These are phyloP conservation scores for Serripes groenlandicus DNA, from an alignment of 2,888 invertebrate genomes.

Conservation along the genomic window DNA sequence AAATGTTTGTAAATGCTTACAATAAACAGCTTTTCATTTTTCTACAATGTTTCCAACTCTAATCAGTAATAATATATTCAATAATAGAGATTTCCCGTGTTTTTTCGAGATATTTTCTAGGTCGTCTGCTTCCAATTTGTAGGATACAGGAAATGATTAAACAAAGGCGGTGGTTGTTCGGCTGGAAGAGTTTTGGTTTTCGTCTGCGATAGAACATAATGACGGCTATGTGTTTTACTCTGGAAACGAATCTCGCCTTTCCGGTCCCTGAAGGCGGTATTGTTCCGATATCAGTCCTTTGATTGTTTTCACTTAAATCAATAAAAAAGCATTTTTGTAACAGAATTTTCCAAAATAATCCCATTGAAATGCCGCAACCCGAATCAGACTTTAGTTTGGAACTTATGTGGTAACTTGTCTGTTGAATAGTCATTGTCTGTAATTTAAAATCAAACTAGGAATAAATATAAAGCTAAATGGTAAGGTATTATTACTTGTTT, in stretches of 20 bases:
- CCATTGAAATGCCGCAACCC: background rate
- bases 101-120: too few species aligned
- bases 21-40: too few species aligned
- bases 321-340: conserved; percentile 14
- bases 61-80: too few species aligned
- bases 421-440: too few species aligned
- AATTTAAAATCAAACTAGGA: too few species aligned
- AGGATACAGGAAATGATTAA: too few species aligned
- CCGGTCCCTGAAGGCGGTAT: conserved; percentile 24
- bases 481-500: too few species aligned
- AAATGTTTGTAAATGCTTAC: too few species aligned
- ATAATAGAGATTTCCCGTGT: too few species aligned
- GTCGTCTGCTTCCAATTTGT: too few species aligned
- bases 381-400: background rate
- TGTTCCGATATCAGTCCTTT: conserved; percentile 23
- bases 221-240: conserved; percentile 13
- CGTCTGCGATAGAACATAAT: conserved; percentile 15
- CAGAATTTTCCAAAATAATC: conserved; percentile 22
- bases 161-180: conserved; percentile 16
- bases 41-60: too few species aligned
- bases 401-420: background rate
- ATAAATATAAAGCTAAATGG: too few species aligned
- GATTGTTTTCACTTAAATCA: conserved; percentile 26
- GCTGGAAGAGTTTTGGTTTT: background rate
- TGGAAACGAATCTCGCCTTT: conserved; percentile 24